Evolutionary conservation across 2,888 invertebrate species (phyloP).

Genomic region (Campopleginae sp.): DNA sequence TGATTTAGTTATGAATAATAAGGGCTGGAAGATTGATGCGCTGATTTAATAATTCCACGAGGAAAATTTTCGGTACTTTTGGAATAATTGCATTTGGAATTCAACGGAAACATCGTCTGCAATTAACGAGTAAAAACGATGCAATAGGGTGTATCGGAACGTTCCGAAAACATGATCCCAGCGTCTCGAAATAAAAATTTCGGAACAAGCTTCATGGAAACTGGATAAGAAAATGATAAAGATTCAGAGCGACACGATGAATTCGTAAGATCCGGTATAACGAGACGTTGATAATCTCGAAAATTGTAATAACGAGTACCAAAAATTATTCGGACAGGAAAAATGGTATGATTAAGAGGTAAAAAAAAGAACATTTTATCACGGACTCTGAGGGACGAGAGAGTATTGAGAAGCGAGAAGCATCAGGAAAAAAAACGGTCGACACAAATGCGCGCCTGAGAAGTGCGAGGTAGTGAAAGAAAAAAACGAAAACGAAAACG

Average conservation of each 20-base stretch:
- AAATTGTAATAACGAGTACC: not conserved
- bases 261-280: not conserved
- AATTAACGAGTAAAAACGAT: not conserved
- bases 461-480: constrained; percentile 14
- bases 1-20: not conserved
- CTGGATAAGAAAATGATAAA: not conserved
- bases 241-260: not conserved
- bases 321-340: not conserved
- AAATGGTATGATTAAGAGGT: not conserved
- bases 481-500: not conserved
- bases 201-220: not conserved
- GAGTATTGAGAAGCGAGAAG: constrained; percentile 41
- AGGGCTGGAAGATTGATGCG: not conserved
- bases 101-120: not conserved
- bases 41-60: not conserved
- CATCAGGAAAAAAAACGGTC: not conserved
- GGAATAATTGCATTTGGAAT: not conserved
- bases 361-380: not conserved
- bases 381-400: not conserved
- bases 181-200: too few relatives aligned
- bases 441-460: constrained; percentile 17
- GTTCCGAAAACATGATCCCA: not conserved
- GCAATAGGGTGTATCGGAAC: not conserved
- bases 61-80: not conserved
- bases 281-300: not conserved